phyloP scores from a whole-genome alignment of 2,888 invertebrate species.

The Lithophane ornitopus region DNA sequence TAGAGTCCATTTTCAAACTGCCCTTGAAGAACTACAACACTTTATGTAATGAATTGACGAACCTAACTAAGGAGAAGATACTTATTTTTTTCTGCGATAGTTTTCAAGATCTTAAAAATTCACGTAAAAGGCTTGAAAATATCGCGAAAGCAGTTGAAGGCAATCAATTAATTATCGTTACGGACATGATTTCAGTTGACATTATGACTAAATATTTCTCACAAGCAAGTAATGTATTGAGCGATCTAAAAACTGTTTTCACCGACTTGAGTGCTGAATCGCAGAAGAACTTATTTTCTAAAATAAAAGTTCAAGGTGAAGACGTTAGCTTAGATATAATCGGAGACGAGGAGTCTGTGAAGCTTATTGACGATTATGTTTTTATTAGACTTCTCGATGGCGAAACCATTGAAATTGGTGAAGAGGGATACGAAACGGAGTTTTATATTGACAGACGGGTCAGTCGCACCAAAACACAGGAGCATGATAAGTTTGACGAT shows the following conservation, averaged over 20 bases:
- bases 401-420: constrained; percentile 23
- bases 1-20: constrained; percentile 22
- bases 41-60: constrained; percentile 29
- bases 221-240: not conserved
- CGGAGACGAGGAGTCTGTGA: constrained; percentile 17
- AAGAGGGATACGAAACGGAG: constrained; percentile 6
- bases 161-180: constrained; percentile 24
- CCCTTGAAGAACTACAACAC: constrained; percentile 12
- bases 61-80: constrained; percentile 1
- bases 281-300: constrained; percentile 29
- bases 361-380: constrained; percentile 27
- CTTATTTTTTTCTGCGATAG: constrained; percentile 19
- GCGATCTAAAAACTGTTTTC: constrained; percentile 26
- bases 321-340: constrained; percentile 36
- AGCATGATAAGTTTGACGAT: not conserved
- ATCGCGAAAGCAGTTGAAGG: constrained; percentile 17
- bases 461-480: not conserved
- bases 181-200: not conserved
- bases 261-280: constrained; percentile 35
- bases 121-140: constrained; percentile 5
- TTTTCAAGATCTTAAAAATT: not conserved
- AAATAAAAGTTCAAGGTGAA: constrained; percentile 46
- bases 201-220: constrained; percentile 16
- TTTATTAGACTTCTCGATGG: constrained; percentile 29
- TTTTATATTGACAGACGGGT: constrained; percentile 42